phyloP scores from a whole-genome alignment of 1,140 invertebrate species.

The Kradibia gibbosae region DNA sequence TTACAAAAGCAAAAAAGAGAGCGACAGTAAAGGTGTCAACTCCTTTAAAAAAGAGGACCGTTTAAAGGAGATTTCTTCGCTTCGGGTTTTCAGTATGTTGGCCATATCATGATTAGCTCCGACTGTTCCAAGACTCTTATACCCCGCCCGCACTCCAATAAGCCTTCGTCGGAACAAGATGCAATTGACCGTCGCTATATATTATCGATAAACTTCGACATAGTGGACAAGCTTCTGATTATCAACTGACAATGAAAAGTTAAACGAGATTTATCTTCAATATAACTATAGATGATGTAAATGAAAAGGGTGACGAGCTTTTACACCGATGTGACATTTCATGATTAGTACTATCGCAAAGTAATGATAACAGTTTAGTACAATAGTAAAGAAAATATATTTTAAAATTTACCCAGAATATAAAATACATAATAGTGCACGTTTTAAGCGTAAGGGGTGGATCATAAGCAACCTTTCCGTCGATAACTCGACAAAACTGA shows the following conservation, averaged over 20 bases:
- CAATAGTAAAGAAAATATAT: too few species aligned
- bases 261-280: conserved; percentile 38
- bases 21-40: not conserved
- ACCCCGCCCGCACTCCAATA: too few species aligned
- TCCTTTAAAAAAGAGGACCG: conserved; percentile 40
- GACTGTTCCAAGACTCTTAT: not conserved
- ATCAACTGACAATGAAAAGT: conserved; percentile 29
- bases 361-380: too few species aligned
- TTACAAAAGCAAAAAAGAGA: not conserved
- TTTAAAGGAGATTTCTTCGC: conserved; percentile 67
- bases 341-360: too few species aligned
- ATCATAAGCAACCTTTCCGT: too few species aligned
- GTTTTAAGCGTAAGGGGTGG: too few species aligned
- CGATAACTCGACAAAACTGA: too few species aligned
- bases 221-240: not conserved
- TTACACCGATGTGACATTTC: too few species aligned
- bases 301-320: too few species aligned
- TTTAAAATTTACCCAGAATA: too few species aligned
- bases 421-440: too few species aligned
- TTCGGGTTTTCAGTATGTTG: conserved; percentile 69
- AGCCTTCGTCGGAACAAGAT: conserved; percentile 25
- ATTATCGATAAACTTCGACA: conserved; percentile 19
- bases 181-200: conserved; percentile 26
- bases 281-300: conserved; percentile 4
- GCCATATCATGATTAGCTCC: conserved; percentile 65